Evolutionary conservation across 2,797 vertebrate species (phyloP), one percentile per base, ranked within the genome.

Genomic region (Holocentrus rufus): DNA sequence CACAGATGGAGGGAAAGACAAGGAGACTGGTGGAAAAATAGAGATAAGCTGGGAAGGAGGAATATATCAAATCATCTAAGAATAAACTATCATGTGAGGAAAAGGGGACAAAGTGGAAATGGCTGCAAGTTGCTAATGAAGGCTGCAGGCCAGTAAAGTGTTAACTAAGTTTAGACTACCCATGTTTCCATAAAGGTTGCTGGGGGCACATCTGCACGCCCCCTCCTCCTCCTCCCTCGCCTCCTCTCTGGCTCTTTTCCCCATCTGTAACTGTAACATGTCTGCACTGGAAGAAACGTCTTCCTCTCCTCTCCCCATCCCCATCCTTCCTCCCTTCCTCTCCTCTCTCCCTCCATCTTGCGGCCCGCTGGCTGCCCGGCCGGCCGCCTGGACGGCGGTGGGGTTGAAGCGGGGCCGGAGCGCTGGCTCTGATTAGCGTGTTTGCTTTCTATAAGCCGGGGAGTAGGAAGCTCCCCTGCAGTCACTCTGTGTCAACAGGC

Each of bases 381-480:
- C 39, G 27, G 42, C 75, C 57, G 78, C 60, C 70, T 69, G 74
- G 61, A 47, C 50, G 69, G 82, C 77, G 75, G 66, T 68, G 14
- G 82, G 88, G 87, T 88, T 88, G 76, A 89, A 90, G 90, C 70
- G 25, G 30, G 86, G 82, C 61, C 23, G 59, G 15, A 81, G 79
- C 47, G 83, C 92, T 93, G 92, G 63, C 80, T 92, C 88, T 92
- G 82, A 93, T 94, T 93, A 92, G 92, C 77, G 84, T 94, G 91
- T 95, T 94, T 94, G 92, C 89, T 93, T 93, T 92, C 89, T 86
- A 85, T 90, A 82, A 79, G 62, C 80, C 71, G 65, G 79, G 72
- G 87, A 91, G 79, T 77, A 91, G 93, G 93, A 93, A 92, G 91
- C 87, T 89, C 86, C 90, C 90, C 89, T 80, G 87, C 91, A 77